Evolutionary conservation across 2,113 vertebrate species (phyloP).

Genomic region (Lichenostomus cassidix): DNA sequence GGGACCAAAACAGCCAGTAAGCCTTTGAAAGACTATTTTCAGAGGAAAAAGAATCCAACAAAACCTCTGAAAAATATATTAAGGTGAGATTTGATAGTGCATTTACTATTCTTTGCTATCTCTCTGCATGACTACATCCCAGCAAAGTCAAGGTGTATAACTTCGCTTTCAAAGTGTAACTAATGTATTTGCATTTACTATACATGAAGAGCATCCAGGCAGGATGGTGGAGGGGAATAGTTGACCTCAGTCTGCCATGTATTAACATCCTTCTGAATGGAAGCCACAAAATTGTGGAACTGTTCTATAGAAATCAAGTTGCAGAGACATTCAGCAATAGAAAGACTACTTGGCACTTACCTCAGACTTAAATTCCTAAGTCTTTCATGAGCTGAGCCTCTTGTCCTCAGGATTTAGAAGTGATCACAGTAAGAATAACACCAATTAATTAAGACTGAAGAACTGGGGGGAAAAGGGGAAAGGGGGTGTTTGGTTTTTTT

Average conservation of each 20-base stretch:
- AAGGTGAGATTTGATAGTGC: neutral
- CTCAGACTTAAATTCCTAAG: neutral
- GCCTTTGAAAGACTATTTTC: neutral
- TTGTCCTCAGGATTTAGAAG: neutral
- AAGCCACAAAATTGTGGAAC: neutral
- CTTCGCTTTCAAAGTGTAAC: neutral
- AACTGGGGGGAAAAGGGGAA: fast-evolving
- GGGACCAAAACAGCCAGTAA: neutral
- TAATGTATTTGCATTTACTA: neutral
- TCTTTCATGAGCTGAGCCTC: neutral
- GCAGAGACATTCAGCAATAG: neutral
- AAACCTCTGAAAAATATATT: neutral
- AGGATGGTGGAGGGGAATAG: neutral
- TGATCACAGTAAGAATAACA: neutral
- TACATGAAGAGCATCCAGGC: neutral
- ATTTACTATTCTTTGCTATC: neutral
- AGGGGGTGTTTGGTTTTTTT: fast-evolving
- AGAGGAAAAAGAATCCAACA: fast-evolving
- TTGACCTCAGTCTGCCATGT: neutral
- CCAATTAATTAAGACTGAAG: neutral
- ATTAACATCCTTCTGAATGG: neutral
- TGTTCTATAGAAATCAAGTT: neutral
- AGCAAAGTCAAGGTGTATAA: neutral
- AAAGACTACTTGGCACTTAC: neutral
- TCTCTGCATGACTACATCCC: neutral